phyloP scores from a whole-genome alignment of 2,113 vertebrate genomes.

The Meles meles region DNA sequence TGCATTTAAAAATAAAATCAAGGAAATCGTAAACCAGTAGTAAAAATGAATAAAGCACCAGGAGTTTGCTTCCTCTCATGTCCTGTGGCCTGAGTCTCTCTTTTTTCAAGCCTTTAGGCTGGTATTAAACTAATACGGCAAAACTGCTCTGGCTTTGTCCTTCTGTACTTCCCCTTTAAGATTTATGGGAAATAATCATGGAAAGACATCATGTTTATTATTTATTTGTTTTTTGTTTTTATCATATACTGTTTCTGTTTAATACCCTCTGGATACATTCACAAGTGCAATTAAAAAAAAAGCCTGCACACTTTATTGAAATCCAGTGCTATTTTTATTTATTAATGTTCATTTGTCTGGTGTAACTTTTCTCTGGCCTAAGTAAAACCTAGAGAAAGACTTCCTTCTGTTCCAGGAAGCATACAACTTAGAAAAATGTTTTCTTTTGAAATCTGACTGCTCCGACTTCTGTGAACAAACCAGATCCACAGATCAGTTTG shows the following conservation, averaged over 20 bases:
- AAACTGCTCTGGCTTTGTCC: neutral
- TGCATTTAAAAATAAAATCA: conserved; percentile 62
- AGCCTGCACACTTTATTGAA: conserved; percentile 20
- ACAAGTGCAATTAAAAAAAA: conserved; percentile 4
- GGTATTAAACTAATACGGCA: neutral
- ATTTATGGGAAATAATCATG: conserved; percentile 25
- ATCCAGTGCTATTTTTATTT: conserved; percentile 5
- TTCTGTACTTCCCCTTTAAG: conserved; percentile 6
- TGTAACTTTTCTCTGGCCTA: conserved; percentile 14
- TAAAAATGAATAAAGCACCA: conserved; percentile 43
- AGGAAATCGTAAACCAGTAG: conserved; percentile 51
- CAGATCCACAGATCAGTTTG: conserved; percentile 28
- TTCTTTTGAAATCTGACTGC: conserved; percentile 9
- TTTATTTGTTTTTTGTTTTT: conserved; percentile 47
- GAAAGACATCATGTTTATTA: conserved; percentile 4
- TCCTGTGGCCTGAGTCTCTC: neutral
- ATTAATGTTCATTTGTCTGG: conserved; percentile 33
- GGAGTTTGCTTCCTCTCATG: neutral
- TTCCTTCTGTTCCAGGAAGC: conserved; percentile 5
- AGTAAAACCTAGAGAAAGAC: conserved; percentile 29
- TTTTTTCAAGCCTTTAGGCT: conserved; percentile 13
- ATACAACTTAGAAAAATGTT: conserved; percentile 9
- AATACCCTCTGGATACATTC: conserved; percentile 29
- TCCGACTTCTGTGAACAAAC: neutral
- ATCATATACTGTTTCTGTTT: conserved; percentile 8